Conservation (phyloP, 1,140 invertebrate genomes). For the Teleopsis dalmanni region DNA sequence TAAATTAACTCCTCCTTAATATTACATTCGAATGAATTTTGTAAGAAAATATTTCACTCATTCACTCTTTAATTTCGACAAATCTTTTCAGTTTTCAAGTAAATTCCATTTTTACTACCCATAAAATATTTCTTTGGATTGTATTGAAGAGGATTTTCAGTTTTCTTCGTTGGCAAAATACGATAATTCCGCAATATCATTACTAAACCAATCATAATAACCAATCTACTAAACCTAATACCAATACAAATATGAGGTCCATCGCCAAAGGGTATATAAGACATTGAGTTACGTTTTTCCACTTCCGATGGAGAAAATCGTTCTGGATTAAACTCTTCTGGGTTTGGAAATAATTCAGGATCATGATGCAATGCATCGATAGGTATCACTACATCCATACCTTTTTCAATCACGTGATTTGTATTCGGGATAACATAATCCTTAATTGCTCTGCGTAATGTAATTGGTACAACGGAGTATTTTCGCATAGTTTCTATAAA, state of each 20-base stretch:
- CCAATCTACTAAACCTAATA: constrained; percentile 19
- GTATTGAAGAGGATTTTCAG: too few relatives aligned
- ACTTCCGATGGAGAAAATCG: constrained; percentile 49
- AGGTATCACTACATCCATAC: constrained; percentile 44
- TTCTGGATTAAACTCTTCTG: constrained; percentile 53
- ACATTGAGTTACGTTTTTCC: constrained; percentile 44
- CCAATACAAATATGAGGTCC: constrained; percentile 25
- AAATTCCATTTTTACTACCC: too few relatives aligned
- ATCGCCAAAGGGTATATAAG: constrained; percentile 59
- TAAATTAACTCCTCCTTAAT: too few relatives aligned
- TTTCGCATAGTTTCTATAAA: constrained; percentile 45
- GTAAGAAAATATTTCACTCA: too few relatives aligned
- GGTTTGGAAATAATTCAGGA: constrained; percentile 49
- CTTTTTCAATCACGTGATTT: constrained; percentile 27
- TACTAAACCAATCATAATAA: constrained; percentile 15
- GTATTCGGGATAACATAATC: constrained; percentile 33
- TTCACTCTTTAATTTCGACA: too few relatives aligned
- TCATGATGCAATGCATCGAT: constrained; percentile 54
- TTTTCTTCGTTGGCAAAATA: background rate
- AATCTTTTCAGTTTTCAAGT: too few relatives aligned
- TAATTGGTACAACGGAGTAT: constrained; percentile 42
- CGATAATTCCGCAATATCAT: constrained; percentile 18
- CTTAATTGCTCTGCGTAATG: constrained; percentile 25
- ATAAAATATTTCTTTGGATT: too few relatives aligned
- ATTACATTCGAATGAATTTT: too few relatives aligned